Evolutionary conservation across 1,140 invertebrate genomes (phyloP).

Genomic region (Ostrea denselamellosa): DNA sequence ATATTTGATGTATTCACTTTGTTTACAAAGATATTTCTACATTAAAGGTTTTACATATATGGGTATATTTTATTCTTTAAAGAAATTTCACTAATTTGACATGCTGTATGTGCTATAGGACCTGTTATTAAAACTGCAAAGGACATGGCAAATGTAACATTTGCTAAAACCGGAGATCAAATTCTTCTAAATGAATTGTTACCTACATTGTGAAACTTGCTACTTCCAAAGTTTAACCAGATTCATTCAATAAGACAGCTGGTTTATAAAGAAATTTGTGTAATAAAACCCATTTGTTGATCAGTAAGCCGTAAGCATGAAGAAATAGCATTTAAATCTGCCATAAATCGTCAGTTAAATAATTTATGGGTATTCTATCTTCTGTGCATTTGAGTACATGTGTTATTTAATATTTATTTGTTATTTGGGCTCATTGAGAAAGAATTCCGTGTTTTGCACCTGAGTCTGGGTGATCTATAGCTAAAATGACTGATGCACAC

Average conservation of each 20-base stretch:
- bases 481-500: slow-evolving; percentile 28
- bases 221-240: background rate
- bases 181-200: background rate
- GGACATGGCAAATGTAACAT: too few species aligned
- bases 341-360: slow-evolving; percentile 31
- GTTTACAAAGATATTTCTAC: too few species aligned
- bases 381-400: slow-evolving; percentile 20
- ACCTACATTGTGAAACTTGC: background rate
- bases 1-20: background rate
- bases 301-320: slow-evolving; percentile 2
- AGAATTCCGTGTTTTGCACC: slow-evolving; percentile 34
- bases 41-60: too few species aligned
- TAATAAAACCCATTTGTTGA: slow-evolving; percentile 15
- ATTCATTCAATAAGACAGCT: background rate
- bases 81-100: too few species aligned
- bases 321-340: slow-evolving; percentile 24
- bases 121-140: too few species aligned
- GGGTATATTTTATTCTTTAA: too few species aligned
- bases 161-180: too few species aligned
- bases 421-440: slow-evolving; percentile 24
- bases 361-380: slow-evolving; percentile 31
- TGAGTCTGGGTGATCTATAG: slow-evolving; percentile 18
- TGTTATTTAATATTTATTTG: slow-evolving; percentile 39
- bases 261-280: slow-evolving; percentile 29
- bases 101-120: too few species aligned